Evolutionary conservation across 2,888 invertebrate genomes (phyloP), one percentile per base, ranked within the genome.

Genomic region (Heliconius ismenius): DNA sequence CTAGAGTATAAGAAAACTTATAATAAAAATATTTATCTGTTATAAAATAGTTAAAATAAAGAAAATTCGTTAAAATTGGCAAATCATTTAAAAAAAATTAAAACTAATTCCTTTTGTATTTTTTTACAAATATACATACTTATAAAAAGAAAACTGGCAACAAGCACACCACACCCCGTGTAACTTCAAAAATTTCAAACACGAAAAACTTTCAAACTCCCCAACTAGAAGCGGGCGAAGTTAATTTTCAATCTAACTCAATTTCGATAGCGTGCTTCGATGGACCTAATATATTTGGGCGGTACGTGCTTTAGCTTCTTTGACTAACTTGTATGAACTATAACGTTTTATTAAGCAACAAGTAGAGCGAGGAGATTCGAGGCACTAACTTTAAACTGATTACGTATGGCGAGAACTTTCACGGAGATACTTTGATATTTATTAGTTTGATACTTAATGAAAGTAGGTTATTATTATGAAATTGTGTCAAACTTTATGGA

Each of bases 371-470:
- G 73, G 76, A 74, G 76, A 79, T 67, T 78, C 69, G 43, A 77
- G 77, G 73, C 73, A 79, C 77, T 65, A 79, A 78, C 62, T 75
- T 78, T 62, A 28, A 70, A 63, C 70, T 73, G 78, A 76, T 77
- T 75, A 63, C 78, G 76, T 79, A 76, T 73, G 73, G 67, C 73
- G 65, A 58, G 79, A 97, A 96, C 85, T 96, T 95, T 88, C 97
- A 97, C 82, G 97, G 97, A 13, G 97, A 97, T 82, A 96, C 95
- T 84, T 96, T 95, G 90, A 97, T 97, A 91, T 97, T 97, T 73
- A 97, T 73, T 58, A 70, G 39, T 73, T 73, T 39, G 39, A 10
- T 73, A 60, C 73, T 43, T 43, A 73, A 63, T 28, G 43, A 73
- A 73, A 24, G 62, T 18, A 28, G 60, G 21, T 21, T 73, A 21